Conservation (phyloP, 2,113 vertebrate species). For the Chascanopsetta lugubris region DNA sequence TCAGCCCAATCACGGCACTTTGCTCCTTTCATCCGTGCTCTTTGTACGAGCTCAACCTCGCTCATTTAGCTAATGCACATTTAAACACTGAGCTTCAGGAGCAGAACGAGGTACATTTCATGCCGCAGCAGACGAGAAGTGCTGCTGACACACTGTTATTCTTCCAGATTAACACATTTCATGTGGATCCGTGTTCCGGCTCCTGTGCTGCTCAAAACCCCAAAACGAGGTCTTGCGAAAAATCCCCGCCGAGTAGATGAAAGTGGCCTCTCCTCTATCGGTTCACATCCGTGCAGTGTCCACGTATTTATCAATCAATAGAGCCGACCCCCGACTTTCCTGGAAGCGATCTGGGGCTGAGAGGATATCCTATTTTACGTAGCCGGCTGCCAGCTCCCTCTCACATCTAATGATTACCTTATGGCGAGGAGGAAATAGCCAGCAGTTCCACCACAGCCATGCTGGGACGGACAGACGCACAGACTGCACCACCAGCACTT, state of each 20-base stretch:
- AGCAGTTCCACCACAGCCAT: conserved; percentile 64
- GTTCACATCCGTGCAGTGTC: conserved; percentile 7
- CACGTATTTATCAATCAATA: conserved; percentile 34
- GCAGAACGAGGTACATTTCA: conserved; percentile 31
- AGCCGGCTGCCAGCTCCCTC: conserved; percentile 53
- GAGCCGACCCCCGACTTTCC: conserved; percentile 35
- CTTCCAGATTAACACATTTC: conserved; percentile 42
- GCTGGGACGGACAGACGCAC: conserved; percentile 56
- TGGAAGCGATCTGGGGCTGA: conserved; percentile 47
- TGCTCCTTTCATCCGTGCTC: conserved; percentile 21
- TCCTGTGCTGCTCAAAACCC: conserved; percentile 11
- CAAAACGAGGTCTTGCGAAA: conserved; percentile 6
- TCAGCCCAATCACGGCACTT: conserved; percentile 41
- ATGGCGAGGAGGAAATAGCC: conserved; percentile 67
- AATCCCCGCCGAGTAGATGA: conserved; percentile 1
- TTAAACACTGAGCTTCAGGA: conserved; percentile 12
- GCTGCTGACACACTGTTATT: conserved; percentile 39
- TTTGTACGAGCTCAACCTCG: conserved; percentile 24
- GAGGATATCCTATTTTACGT: conserved; percentile 62
- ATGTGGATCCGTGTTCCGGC: conserved; percentile 28
- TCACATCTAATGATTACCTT: conserved; percentile 74
- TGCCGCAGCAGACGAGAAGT: conserved; percentile 24
- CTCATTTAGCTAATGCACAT: conserved; percentile 24
- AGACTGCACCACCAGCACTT: conserved; percentile 67
- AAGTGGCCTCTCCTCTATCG: background rate